Conservation (phyloP, 2,888 invertebrate species). For the Caenorhabditis sinica region DNA sequence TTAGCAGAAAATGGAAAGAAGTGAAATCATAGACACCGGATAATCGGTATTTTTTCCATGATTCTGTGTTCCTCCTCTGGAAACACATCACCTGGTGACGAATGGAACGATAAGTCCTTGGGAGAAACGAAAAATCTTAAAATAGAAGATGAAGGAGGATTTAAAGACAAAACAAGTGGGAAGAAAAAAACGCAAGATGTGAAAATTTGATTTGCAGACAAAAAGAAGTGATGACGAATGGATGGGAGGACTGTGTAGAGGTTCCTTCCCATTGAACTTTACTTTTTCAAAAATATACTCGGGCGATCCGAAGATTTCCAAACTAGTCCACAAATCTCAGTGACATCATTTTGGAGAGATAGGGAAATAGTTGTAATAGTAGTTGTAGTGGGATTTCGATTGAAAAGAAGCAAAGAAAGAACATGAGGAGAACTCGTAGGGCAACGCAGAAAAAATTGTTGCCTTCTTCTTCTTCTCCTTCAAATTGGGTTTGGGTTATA, state of each 20-base stretch:
- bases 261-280: slow-evolving; percentile 30
- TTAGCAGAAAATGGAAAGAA: not conserved
- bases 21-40: slow-evolving; percentile 45
- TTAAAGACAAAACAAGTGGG: slow-evolving; percentile 29
- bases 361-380: slow-evolving; percentile 28
- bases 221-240: slow-evolving; percentile 24
- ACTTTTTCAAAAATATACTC: not conserved
- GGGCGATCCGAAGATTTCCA: not conserved
- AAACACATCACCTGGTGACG: slow-evolving; percentile 9
- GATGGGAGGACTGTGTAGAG: not conserved
- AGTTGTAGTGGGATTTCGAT: slow-evolving; percentile 28
- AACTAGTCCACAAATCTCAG: not conserved
- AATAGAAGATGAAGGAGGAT: slow-evolving; percentile 22
- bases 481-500: slow-evolving; percentile 50
- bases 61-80: not conserved
- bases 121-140: slow-evolving; percentile 10
- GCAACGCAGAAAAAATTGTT: slow-evolving; percentile 28
- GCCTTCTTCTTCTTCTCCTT: slow-evolving; percentile 20
- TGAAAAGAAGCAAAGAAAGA: slow-evolving; percentile 37
- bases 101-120: slow-evolving; percentile 40
- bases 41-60: slow-evolving; percentile 10
- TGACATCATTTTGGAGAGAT: slow-evolving; percentile 38
- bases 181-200: slow-evolving; percentile 16
- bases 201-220: slow-evolving; percentile 40
- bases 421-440: slow-evolving; percentile 43